These are phyloP conservation scores for Tryphoninae sp. DNA, from an alignment of 2,888 invertebrate species.

Conservation along the genomic window DNA sequence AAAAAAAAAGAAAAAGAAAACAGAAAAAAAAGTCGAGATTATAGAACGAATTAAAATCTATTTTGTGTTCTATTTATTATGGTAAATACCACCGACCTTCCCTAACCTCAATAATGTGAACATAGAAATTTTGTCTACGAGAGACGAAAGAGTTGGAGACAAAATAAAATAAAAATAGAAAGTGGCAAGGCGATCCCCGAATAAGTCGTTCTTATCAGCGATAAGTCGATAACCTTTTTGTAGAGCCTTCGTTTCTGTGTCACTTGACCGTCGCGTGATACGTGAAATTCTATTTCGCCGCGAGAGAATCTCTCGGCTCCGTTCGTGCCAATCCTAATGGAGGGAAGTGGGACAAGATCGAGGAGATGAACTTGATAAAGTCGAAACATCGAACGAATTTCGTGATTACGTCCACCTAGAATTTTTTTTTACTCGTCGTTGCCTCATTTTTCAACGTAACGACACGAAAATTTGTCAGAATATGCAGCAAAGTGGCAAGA, in stretches of 20 bases:
- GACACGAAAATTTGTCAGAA: no score
- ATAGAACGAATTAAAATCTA: not conserved
- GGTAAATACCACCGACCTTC: slow-evolving; percentile 50
- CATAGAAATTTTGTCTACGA: slow-evolving; percentile 6
- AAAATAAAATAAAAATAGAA: not conserved
- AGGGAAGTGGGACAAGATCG: not conserved
- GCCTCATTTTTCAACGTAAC: no score
- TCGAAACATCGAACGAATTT: no score
- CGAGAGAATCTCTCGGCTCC: not conserved
- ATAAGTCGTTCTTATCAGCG: slow-evolving; percentile 58
- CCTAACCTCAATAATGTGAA: slow-evolving; percentile 12
- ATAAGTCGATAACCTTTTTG: slow-evolving; percentile 63
- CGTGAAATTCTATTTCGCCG: slow-evolving; percentile 33
- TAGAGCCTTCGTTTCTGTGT: slow-evolving; percentile 39
- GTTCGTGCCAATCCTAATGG: not conserved
- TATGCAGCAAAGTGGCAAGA: no score
- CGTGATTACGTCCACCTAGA: no score
- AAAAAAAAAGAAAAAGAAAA: not conserved
- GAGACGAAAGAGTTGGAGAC: not conserved
- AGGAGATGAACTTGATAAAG: not conserved
- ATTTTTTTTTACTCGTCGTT: no score
- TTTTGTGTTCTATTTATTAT: not conserved
- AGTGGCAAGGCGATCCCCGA: slow-evolving; percentile 36
- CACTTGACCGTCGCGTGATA: slow-evolving; percentile 52
- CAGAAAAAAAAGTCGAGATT: not conserved